These are phyloP conservation scores for Apamea sordens DNA, from an alignment of 2,888 invertebrate species.

Conservation along the genomic window DNA sequence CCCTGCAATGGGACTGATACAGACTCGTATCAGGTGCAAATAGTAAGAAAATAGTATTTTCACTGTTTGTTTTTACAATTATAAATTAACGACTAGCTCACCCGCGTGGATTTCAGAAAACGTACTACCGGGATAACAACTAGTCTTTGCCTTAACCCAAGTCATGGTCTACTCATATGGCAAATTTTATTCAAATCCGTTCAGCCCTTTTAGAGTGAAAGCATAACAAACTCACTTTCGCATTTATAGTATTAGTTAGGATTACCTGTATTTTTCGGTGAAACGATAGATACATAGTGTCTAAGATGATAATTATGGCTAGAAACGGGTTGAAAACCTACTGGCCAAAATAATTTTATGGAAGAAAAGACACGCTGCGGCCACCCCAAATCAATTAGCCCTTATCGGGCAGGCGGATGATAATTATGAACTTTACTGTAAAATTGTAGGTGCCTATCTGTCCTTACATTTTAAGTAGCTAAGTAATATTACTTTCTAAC, in stretches of 20 bases:
- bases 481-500: neutral
- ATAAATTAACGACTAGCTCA: neutral
- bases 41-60: neutral
- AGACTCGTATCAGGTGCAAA: neutral
- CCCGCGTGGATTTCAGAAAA: neutral
- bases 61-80: neutral
- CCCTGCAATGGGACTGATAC: too few species aligned
- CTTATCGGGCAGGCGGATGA: neutral
- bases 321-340: neutral
- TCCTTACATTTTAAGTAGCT: neutral
- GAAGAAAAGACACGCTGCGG: neutral
- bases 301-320: too few species aligned
- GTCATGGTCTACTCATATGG: neutral
- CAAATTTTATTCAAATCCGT: neutral
- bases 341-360: too few species aligned
- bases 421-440: neutral
- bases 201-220: neutral
- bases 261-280: neutral
- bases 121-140: neutral
- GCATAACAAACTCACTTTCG: neutral
- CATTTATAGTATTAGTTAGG: neutral
- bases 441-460: neutral
- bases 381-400: neutral
- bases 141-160: neutral
- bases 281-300: neutral